These are phyloP conservation scores for Eriosoma lanigerum DNA, from an alignment of 1,140 invertebrate species.

Conservation along the genomic window DNA sequence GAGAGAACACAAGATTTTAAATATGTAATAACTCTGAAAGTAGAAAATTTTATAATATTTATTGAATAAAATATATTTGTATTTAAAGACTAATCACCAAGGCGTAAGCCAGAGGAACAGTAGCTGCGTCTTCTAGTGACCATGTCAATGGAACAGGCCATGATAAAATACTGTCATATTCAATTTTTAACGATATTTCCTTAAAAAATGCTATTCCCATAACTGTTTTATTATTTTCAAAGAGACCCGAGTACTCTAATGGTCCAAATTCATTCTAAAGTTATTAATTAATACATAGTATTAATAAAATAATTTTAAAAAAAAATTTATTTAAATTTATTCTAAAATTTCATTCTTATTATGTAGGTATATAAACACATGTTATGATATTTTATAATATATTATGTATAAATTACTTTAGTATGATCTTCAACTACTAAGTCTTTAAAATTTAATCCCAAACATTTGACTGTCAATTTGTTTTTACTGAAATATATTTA, in stretches of 20 bases:
- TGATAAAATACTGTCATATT: neutral
- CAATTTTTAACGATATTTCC: neutral
- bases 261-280: conserved; percentile 34
- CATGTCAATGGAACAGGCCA: conserved; percentile 64
- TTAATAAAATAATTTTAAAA: no score
- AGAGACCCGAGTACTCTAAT: neutral
- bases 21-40: conserved; percentile 19
- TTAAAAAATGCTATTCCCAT: conserved; percentile 15
- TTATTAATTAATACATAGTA: no score
- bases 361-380: no score
- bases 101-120: conserved; percentile 61
- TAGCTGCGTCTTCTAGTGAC: conserved; percentile 64
- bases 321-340: no score
- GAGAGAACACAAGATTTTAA: neutral
- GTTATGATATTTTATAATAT: no score
- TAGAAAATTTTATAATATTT: neutral
- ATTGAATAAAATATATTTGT: neutral
- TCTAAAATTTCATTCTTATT: no score
- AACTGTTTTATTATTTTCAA: neutral
- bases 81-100: conserved; percentile 40
- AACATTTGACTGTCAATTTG: neutral
- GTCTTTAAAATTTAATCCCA: conserved; percentile 13
- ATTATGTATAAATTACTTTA: neutral
- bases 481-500: conserved; percentile 5
- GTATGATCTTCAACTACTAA: neutral